Evolutionary conservation across 2,888 invertebrate species (phyloP), one percentile per base, ranked within the genome.

Genomic region (Ramazzottius varieornatus): DNA sequence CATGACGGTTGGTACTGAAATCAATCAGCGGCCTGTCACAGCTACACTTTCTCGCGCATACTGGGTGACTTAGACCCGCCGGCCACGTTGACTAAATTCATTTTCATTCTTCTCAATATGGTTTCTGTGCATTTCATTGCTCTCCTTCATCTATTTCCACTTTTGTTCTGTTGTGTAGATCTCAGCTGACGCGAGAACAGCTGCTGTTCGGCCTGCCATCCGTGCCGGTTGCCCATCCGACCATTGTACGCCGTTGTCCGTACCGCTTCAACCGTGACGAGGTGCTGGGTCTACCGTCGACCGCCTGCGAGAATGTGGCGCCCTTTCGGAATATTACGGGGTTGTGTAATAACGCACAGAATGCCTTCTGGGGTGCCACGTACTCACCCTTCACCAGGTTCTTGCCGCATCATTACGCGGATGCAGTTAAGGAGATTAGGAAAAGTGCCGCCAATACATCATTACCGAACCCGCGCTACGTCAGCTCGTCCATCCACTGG

Each of bases 11-110:
- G n/a, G n/a, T n/a, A n/a, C n/a, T n/a, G n/a, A n/a, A n/a, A n/a
- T n/a, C n/a, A n/a, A n/a, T n/a, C n/a, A n/a, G n/a, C n/a, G n/a
- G n/a, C n/a, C n/a, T n/a, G n/a, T n/a, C n/a, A n/a, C 20, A 24
- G 54, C 54, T 24, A 54, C 54, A 54, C 54, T 24, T 54, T 29
- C 24, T 54, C 54, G 8, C 20, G 8, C 29, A 54, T 54, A 16
- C 54, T 54, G 29, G 54, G 54, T 54, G 54, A 54, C 54, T 54
- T 54, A 54, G 54, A 54, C 13, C 54, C 54, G n/a, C n/a, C 54
- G 29, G 54, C 54, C 8, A 24, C 8, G 24, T 54, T 4, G 29
- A n/a, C n/a, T 40, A 8, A 13, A 40, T 13, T 40, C 20, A 40
- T 40, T 40, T 40, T 13, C 40, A 40, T 40, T 40, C 8, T 40